Conservation (phyloP, 2,113 vertebrate genomes). For the Tangachromis dhanisi region DNA sequence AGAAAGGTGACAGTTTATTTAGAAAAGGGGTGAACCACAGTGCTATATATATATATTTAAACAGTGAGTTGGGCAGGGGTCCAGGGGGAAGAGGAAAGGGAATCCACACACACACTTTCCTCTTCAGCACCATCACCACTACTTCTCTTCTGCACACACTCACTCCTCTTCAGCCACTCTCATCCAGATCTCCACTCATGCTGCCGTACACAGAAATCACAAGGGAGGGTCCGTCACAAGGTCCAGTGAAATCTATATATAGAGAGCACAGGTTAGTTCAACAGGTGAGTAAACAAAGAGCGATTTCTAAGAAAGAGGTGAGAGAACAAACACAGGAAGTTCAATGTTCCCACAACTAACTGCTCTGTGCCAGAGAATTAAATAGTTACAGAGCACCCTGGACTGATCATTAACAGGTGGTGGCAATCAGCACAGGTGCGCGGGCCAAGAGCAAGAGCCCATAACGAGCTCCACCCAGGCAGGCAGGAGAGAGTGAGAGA, state of each 20-base stretch:
- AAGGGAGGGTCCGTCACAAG: neutral
- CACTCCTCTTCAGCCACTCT: neutral
- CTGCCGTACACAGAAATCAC: neutral
- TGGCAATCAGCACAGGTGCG: neutral
- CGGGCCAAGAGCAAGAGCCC: neutral
- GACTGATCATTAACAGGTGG: neutral
- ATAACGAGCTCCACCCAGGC: neutral
- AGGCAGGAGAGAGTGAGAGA: rapidly evolving
- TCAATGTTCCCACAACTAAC: rapidly evolving
- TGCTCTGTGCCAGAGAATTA: neutral
- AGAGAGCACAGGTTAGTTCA: neutral
- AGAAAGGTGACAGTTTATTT: neutral
- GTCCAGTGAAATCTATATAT: neutral
- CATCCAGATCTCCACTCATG: neutral
- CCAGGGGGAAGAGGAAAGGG: neutral
- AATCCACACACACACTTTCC: neutral
- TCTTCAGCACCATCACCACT: neutral
- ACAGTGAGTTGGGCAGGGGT: neutral
- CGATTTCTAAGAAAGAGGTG: rapidly evolving
- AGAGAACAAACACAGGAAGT: rapidly evolving
- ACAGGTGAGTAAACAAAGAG: neutral
- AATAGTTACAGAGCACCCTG: neutral
- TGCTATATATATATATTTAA: neutral
- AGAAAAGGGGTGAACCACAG: neutral
- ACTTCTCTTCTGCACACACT: neutral